phyloP scores from a whole-genome alignment of 2,113 vertebrate species.

The Tricholaema leucomelas region DNA sequence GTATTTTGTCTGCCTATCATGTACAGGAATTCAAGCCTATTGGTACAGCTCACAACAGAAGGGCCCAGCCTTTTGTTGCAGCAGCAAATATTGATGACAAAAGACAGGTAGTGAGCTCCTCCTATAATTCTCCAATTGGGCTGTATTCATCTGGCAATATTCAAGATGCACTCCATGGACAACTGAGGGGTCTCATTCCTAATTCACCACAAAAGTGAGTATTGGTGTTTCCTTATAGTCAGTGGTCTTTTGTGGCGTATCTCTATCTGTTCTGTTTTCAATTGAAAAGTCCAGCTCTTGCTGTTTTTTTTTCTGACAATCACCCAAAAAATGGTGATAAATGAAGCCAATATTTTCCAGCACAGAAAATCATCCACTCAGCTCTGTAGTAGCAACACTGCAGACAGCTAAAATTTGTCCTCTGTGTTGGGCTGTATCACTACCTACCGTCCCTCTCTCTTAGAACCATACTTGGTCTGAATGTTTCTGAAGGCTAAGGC shows the following conservation, averaged over 20 bases:
- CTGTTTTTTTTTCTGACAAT: slow-evolving; percentile 45
- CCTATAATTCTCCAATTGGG: slow-evolving; percentile 98
- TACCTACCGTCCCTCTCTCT: neutral
- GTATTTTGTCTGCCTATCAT: slow-evolving; percentile 80
- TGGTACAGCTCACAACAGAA: slow-evolving; percentile 91
- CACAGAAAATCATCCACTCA: neutral
- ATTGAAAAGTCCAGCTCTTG: slow-evolving; percentile 77
- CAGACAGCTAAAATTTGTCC: neutral
- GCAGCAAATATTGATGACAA: slow-evolving; percentile 95
- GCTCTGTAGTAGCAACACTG: neutral
- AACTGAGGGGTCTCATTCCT: slow-evolving; percentile 89
- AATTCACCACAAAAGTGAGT: slow-evolving; percentile 86
- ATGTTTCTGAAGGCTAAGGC: neutral
- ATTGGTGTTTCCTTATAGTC: slow-evolving; percentile 10
- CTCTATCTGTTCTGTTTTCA: slow-evolving; percentile 1
- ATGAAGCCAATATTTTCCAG: neutral
- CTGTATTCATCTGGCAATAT: slow-evolving; percentile 98
- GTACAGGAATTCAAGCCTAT: slow-evolving; percentile 93
- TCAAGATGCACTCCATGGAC: slow-evolving; percentile 93
- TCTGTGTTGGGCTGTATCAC: neutral
- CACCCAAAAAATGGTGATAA: neutral
- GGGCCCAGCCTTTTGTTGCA: slow-evolving; percentile 93
- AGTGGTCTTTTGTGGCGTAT: neutral
- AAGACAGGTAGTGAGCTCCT: slow-evolving; percentile 94
- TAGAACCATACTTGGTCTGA: neutral